Evolutionary conservation across 1,140 invertebrate genomes (phyloP).

Genomic region (Drosophila micromelanica): DNA sequence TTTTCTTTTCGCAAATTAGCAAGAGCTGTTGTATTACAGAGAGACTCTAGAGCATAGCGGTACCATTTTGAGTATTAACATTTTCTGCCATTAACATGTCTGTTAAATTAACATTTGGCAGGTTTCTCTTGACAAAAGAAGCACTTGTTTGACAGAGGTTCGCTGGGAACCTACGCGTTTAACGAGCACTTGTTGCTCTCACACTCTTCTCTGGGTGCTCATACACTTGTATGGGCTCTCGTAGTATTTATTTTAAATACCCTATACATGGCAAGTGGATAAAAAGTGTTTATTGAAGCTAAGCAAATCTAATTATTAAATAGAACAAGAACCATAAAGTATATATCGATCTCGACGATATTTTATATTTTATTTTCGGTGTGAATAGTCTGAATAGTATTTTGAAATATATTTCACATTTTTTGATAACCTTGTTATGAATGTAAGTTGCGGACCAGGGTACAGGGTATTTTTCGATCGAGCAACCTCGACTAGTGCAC

Average conservation of each 20-base stretch:
- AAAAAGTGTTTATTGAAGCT: background rate
- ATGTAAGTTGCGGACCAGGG: too few relatives aligned
- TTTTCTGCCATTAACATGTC: constrained; percentile 13
- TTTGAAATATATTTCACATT: too few relatives aligned
- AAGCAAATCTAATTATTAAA: background rate
- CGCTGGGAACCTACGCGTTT: background rate
- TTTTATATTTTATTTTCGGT: too few relatives aligned
- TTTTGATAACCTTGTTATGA: too few relatives aligned
- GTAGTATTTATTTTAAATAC: constrained; percentile 29
- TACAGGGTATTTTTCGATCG: background rate
- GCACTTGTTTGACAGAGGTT: background rate
- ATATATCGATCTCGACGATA: background rate
- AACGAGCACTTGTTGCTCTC: constrained; percentile 23
- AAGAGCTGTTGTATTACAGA: constrained; percentile 6
- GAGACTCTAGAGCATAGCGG: background rate
- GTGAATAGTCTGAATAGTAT: too few relatives aligned
- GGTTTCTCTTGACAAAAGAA: background rate
- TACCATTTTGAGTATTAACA: constrained; percentile 39
- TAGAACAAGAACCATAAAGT: background rate
- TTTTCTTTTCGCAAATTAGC: background rate
- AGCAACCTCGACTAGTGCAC: background rate
- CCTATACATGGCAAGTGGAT: background rate
- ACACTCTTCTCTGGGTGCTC: constrained; percentile 10
- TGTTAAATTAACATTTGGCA: constrained; percentile 15
- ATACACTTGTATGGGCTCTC: constrained; percentile 11